phyloP scores from a whole-genome alignment of 2,113 vertebrate genomes.

The Aspidoscelis tigris region DNA sequence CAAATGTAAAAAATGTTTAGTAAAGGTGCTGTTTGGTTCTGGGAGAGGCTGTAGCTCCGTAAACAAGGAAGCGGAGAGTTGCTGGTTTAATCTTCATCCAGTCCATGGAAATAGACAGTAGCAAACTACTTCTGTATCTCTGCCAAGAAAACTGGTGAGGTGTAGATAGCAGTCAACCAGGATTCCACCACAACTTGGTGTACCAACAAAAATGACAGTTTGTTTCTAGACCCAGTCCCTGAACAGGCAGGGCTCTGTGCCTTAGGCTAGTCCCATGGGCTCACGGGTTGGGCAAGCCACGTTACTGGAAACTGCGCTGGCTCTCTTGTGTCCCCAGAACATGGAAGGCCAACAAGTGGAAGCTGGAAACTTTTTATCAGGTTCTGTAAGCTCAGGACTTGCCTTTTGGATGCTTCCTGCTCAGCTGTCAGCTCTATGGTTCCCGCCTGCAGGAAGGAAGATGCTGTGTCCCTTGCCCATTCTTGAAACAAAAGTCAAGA shows the following conservation, averaged over 20 bases:
- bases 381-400: slow-evolving; percentile 56
- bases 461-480: background rate
- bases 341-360: slow-evolving; percentile 53
- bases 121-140: too few relatives aligned
- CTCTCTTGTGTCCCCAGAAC: slow-evolving; percentile 50
- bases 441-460: slow-evolving; percentile 31
- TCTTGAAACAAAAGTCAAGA: slow-evolving; percentile 47
- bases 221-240: background rate
- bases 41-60: too few relatives aligned
- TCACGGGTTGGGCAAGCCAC: slow-evolving; percentile 56
- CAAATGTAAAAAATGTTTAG: too few relatives aligned
- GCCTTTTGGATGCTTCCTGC: slow-evolving; percentile 34
- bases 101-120: too few relatives aligned
- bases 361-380: slow-evolving; percentile 55
- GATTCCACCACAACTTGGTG: too few relatives aligned
- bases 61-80: too few relatives aligned
- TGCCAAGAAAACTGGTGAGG: too few relatives aligned
- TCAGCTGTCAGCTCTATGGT: background rate
- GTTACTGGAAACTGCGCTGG: slow-evolving; percentile 50
- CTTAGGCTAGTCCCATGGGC: slow-evolving; percentile 49
- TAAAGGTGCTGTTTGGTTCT: too few relatives aligned
- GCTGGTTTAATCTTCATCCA: too few relatives aligned
- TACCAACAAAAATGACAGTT: background rate
- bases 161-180: too few relatives aligned
- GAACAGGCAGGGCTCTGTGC: background rate